Conservation (phyloP, 2,113 vertebrate genomes). For the Atherinomorus stipes region DNA sequence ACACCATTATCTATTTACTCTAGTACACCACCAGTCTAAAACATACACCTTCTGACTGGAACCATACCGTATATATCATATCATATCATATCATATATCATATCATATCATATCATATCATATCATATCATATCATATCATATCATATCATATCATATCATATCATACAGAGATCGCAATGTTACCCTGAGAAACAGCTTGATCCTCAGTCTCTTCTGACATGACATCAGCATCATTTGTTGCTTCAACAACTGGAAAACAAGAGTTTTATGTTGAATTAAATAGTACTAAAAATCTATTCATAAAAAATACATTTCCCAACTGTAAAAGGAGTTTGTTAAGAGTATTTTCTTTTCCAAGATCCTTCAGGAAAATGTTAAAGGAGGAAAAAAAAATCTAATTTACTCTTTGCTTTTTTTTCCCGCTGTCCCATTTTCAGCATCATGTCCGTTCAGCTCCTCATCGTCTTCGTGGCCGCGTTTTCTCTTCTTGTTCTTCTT, state of each 20-base stretch:
- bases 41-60: not conserved
- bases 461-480: constrained; percentile 51
- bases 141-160: too few species aligned
- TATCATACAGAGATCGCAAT: not conserved
- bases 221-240: constrained; percentile 26
- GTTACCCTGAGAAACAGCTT: constrained; percentile 69
- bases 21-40: not conserved
- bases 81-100: too few species aligned
- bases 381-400: constrained; percentile 40
- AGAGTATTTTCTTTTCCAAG: not conserved
- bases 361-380: not conserved
- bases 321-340: too few species aligned
- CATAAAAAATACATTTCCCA: too few species aligned
- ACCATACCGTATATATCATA: too few species aligned
- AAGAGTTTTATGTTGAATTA: not conserved
- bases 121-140: too few species aligned
- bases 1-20: not conserved
- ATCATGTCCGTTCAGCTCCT: constrained; percentile 13
- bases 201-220: constrained; percentile 56
- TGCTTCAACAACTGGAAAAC: constrained; percentile 42
- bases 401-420: constrained; percentile 72
- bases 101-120: too few species aligned
- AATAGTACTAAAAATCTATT: too few species aligned
- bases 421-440: constrained; percentile 16
- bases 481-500: constrained; percentile 72